A percentile compares a stretch with the other conserved stretches of the same genome.
Conservation (phyloP, 2,888 invertebrate species). For the Salticus scenicus region DNA sequence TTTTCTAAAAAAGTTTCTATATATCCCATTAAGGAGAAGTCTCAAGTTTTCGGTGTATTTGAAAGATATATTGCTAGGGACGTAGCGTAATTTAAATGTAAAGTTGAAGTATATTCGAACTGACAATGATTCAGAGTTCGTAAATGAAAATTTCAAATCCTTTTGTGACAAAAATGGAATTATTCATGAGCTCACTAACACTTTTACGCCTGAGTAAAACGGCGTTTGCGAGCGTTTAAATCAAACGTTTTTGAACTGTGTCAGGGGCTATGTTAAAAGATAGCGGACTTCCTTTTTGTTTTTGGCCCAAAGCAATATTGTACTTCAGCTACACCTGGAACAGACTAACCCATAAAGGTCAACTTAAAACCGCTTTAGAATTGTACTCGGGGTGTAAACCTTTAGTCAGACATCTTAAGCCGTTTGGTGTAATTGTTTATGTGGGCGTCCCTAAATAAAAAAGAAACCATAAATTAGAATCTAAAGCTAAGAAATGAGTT, state of each 20-base stretch:
- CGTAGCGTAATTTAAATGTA: not conserved
- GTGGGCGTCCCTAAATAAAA: not conserved
- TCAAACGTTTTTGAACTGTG: not conserved
- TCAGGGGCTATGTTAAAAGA: not conserved
- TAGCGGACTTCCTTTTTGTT: not conserved
- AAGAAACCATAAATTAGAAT: not conserved
- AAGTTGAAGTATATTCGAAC: not conserved
- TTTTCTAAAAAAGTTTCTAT: not conserved
- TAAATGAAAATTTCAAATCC: no score
- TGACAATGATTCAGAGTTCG: not conserved
- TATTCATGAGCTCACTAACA: not conserved
- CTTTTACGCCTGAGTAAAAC: not conserved
- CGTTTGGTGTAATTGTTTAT: not conserved
- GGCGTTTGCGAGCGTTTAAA: slow-evolving; percentile 10
- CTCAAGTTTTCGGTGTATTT: not conserved
- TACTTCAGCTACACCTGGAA: not conserved
- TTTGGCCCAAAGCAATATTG: slow-evolving; percentile 22
- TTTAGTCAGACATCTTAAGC: not conserved
- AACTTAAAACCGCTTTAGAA: slow-evolving; percentile 7
- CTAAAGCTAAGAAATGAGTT: not conserved
- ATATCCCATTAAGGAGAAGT: not conserved
- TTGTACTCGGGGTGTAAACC: slow-evolving; percentile 7
- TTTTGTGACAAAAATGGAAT: not conserved
- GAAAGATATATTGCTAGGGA: not conserved
- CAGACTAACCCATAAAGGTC: not conserved